Conservation (phyloP, 2,888 invertebrate species). For the Nebria brevicollis region DNA sequence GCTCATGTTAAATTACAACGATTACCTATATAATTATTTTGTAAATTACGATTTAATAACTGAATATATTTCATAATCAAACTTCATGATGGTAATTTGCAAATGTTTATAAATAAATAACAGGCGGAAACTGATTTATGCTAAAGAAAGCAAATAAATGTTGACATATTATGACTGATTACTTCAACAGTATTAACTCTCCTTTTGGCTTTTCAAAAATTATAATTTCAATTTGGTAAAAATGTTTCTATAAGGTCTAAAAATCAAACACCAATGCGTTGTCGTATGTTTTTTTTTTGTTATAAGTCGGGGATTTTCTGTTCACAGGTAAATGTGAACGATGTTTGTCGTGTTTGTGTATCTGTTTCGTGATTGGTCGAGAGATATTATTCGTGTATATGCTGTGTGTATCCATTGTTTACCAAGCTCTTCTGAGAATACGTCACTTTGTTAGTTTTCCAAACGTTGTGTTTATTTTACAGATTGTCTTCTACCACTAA, state of each 20-base stretch:
- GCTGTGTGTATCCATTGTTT: conserved; percentile 30
- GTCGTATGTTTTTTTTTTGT: not conserved
- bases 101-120: not conserved
- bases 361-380: conserved; percentile 14
- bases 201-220: not conserved
- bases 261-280: not conserved
- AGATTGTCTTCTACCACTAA: conserved; percentile 15
- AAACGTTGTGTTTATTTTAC: conserved; percentile 18
- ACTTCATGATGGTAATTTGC: not conserved
- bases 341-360: conserved; percentile 9
- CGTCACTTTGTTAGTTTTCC: conserved; percentile 15
- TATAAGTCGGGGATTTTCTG: conserved; percentile 7
- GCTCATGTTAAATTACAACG: not conserved
- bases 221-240: not conserved
- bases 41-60: not conserved
- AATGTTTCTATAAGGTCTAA: not conserved
- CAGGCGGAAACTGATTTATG: not conserved
- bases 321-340: not conserved
- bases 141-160: not conserved
- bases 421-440: conserved; percentile 35
- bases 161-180: conserved; percentile 15
- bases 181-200: not conserved
- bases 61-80: conserved; percentile 2
- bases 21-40: conserved; percentile 11
- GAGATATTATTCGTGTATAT: conserved; percentile 4